phyloP scores from a whole-genome alignment of 1,140 invertebrate genomes.

The Musca vetustissima region DNA sequence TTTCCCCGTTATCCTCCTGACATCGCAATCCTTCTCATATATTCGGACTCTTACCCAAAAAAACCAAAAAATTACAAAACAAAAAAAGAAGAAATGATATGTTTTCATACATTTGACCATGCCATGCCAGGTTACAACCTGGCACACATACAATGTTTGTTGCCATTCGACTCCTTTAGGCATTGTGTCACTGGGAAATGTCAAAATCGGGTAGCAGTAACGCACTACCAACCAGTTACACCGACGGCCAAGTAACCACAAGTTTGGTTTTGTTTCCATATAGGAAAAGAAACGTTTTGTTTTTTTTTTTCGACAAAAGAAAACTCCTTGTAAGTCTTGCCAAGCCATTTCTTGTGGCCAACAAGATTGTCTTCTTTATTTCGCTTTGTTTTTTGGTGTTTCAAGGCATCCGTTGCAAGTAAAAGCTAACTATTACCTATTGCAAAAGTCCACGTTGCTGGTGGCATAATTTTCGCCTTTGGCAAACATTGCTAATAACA shows the following conservation, averaged over 20 bases:
- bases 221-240: not conserved
- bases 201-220: not conserved
- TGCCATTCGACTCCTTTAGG: not conserved
- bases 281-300: not conserved
- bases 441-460: not conserved
- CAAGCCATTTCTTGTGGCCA: not conserved
- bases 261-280: not conserved
- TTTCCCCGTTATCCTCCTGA: too few relatives aligned
- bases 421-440: slow-evolving; percentile 9
- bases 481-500: slow-evolving; percentile 1
- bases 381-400: too few relatives aligned
- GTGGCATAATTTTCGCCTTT: slow-evolving; percentile 13
- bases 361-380: too few relatives aligned
- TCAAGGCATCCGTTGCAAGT: not conserved
- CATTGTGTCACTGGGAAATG: slow-evolving; percentile 24
- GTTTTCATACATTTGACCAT: too few relatives aligned
- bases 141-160: not conserved
- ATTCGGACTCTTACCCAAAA: too few relatives aligned
- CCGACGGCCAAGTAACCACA: not conserved
- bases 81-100: too few relatives aligned
- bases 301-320: not conserved
- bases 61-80: too few relatives aligned
- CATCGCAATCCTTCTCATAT: too few relatives aligned
- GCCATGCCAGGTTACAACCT: not conserved
- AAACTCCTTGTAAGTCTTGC: not conserved